Conservation (phyloP, 1,140 invertebrate species). For the Orchestia grillus region DNA sequence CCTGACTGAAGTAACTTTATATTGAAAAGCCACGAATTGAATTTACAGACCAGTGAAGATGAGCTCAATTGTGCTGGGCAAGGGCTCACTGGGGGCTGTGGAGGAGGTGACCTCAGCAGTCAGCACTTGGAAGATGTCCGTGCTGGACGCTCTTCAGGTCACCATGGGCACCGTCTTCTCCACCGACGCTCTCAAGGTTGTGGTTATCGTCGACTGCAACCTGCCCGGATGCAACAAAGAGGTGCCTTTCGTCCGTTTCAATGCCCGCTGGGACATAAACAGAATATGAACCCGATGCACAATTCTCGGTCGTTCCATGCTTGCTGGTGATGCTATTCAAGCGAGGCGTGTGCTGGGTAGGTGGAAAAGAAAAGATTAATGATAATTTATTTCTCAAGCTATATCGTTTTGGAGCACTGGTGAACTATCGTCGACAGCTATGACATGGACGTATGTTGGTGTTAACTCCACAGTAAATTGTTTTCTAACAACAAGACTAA, state of each 20-base stretch:
- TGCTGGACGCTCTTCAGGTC: background rate
- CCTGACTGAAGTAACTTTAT: background rate
- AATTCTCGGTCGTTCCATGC: background rate
- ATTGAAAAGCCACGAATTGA: background rate
- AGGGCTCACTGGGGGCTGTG: background rate
- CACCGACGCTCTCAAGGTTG: slow-evolving; percentile 21
- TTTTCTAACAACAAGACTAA: too few species aligned
- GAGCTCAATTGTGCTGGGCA: background rate
- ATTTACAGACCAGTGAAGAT: background rate
- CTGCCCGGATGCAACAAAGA: slow-evolving; percentile 9
- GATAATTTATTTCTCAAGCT: background rate
- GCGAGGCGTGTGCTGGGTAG: background rate
- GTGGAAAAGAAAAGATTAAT: background rate
- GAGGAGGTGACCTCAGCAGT: slow-evolving; percentile 23
- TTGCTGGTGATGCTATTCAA: background rate
- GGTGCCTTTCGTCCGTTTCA: background rate
- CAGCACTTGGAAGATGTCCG: background rate
- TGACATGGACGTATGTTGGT: background rate
- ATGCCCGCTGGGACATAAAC: too few species aligned
- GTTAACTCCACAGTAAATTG: too few species aligned
- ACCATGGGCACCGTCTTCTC: background rate
- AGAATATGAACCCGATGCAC: too few species aligned
- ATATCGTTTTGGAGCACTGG: background rate
- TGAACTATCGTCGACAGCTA: background rate
- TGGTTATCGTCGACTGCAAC: slow-evolving; percentile 21